Evolutionary conservation across 2,113 vertebrate genomes (phyloP).

Genomic region (Callocephalon fimbriatum): DNA sequence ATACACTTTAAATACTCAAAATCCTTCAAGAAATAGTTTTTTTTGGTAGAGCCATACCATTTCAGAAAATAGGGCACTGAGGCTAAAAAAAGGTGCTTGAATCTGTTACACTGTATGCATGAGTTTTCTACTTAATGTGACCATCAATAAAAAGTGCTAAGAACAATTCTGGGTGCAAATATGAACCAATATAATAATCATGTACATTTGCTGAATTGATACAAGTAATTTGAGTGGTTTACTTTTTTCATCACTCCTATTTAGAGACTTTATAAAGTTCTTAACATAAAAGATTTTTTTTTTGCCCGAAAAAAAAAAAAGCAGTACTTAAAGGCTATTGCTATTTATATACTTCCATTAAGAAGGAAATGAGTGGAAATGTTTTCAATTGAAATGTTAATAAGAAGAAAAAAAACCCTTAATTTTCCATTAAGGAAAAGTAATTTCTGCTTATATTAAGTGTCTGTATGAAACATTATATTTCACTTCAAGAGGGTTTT

Average conservation of each 20-base stretch:
- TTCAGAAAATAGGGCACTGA: background rate
- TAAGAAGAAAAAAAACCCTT: background rate
- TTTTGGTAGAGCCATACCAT: background rate
- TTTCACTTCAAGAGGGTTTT: background rate
- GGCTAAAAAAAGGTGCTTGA: background rate
- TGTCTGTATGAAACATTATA: slow-evolving; percentile 11
- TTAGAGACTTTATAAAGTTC: background rate
- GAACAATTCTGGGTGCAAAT: background rate
- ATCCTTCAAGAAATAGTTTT: background rate
- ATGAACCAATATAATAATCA: background rate
- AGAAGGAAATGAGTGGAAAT: slow-evolving; percentile 52
- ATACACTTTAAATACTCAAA: background rate
- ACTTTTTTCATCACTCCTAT: background rate
- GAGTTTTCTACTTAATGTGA: background rate
- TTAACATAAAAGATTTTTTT: background rate
- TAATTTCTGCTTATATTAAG: slow-evolving; percentile 51
- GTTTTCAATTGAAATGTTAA: slow-evolving; percentile 64
- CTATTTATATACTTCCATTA: slow-evolving; percentile 63
- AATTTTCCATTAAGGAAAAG: slow-evolving; percentile 59
- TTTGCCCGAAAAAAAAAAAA: background rate
- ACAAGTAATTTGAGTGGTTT: background rate
- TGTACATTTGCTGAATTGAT: background rate
- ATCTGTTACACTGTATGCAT: background rate
- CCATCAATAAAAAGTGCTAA: background rate
- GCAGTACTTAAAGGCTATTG: background rate